phyloP scores from a whole-genome alignment of 2,888 invertebrate species.

The Drosophila mimetica region DNA sequence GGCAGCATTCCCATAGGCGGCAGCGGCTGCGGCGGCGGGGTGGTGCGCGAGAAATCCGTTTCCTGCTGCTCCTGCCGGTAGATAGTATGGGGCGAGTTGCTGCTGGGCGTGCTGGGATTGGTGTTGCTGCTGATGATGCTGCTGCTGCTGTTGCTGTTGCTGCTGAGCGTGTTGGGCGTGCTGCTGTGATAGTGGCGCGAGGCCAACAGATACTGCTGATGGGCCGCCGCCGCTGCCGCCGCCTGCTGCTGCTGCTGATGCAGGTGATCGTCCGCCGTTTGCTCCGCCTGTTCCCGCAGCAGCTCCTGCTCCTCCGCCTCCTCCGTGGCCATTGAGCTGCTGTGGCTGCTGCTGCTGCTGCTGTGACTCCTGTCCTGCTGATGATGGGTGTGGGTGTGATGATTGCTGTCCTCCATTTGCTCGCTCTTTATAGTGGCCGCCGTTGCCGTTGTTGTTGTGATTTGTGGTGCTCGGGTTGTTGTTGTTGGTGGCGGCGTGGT shows the following conservation, averaged over 20 bases:
- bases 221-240: constrained; percentile 19
- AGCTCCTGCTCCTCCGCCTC: constrained; percentile 80
- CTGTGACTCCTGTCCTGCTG: constrained; percentile 49
- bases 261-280: constrained; percentile 41
- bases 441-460: constrained; percentile 54
- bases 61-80: constrained; percentile 73
- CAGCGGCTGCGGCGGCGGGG: constrained; percentile 75
- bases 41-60: constrained; percentile 79
- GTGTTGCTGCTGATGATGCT: constrained; percentile 56
- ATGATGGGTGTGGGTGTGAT: constrained; percentile 62
- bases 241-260: constrained; percentile 46
- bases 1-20: constrained; percentile 81
- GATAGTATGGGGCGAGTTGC: constrained; percentile 79
- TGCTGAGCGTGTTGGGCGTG: constrained; percentile 52
- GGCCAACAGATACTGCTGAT: constrained; percentile 54
- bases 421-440: constrained; percentile 76
- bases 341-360: constrained; percentile 54
- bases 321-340: constrained; percentile 84
- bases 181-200: constrained; percentile 57
- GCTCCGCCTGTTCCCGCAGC: constrained; percentile 36
- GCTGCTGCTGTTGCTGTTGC: constrained; percentile 57
- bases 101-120: constrained; percentile 34
- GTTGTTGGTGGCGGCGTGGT: constrained; percentile 85
- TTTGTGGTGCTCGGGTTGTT: constrained; percentile 61
- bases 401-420: constrained; percentile 78